These are phyloP conservation scores for Myrmecophaga tridactyla DNA, from an alignment of 2,113 vertebrate species.

Conservation along the genomic window DNA sequence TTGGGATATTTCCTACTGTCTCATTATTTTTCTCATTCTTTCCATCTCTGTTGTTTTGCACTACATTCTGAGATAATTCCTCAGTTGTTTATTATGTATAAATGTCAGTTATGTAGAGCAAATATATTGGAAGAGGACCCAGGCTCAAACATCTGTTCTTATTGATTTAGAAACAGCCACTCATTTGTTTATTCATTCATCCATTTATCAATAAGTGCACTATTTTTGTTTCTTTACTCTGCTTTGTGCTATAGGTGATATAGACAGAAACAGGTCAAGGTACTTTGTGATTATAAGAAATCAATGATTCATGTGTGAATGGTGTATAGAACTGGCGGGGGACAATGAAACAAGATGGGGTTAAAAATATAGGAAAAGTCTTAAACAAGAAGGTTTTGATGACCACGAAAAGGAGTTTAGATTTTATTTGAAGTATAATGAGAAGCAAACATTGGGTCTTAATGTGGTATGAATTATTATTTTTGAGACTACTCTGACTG, in stretches of 20 bases:
- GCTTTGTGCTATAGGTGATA: not conserved
- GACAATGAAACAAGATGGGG: not conserved
- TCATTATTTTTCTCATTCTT: not conserved
- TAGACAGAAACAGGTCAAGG: not conserved
- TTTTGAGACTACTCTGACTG: not conserved
- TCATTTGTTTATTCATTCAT: not conserved
- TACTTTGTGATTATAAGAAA: not conserved
- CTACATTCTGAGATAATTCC: not conserved
- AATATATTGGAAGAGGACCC: not conserved
- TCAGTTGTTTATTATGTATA: not conserved
- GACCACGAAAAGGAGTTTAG: not conserved
- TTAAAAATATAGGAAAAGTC: not conserved
- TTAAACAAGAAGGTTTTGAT: not conserved
- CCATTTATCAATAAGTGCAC: not conserved
- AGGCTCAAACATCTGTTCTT: not conserved
- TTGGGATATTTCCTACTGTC: not conserved
- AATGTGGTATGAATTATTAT: not conserved
- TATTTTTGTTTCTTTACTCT: not conserved
- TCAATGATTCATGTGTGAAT: not conserved
- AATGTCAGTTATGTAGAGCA: not conserved
- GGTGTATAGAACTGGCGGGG: not conserved
- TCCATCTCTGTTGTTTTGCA: not conserved
- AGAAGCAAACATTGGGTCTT: not conserved
- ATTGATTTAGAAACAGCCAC: not conserved
- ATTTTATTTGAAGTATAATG: not conserved